phyloP scores from a whole-genome alignment of 2,888 invertebrate genomes.

The Argyra leucocephala region DNA sequence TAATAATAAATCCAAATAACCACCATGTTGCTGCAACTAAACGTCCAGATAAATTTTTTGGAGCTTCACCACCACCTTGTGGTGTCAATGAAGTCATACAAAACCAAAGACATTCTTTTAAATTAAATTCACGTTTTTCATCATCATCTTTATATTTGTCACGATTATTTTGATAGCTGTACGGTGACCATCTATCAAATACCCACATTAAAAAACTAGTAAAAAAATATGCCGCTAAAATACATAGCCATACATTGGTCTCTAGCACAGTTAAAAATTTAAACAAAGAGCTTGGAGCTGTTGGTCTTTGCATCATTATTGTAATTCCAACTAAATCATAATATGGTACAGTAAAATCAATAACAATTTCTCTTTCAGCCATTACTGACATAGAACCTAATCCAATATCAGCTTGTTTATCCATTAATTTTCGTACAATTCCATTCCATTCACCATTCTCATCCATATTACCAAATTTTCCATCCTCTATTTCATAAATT shows the following conservation, averaged over 20 bases:
- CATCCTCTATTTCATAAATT: constrained; percentile 69
- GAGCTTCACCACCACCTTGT: constrained; percentile 89
- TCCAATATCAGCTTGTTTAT: constrained; percentile 86
- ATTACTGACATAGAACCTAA: constrained; percentile 90
- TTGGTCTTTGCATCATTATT: constrained; percentile 86
- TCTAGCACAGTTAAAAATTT: constrained; percentile 94
- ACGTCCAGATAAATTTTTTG: constrained; percentile 89
- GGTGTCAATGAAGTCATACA: constrained; percentile 98
- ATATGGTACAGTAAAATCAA: constrained; percentile 96
- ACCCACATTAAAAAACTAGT: constrained; percentile 91
- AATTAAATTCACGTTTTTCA: constrained; percentile 85
- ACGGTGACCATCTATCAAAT: constrained; percentile 94
- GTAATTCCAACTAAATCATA: constrained; percentile 96
- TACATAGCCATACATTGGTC: constrained; percentile 93
- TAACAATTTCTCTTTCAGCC: constrained; percentile 93
- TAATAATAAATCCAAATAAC: constrained; percentile 97
- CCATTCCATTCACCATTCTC: constrained; percentile 79
- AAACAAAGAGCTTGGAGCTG: constrained; percentile 82
- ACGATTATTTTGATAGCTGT: constrained; percentile 89
- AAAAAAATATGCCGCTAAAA: constrained; percentile 88
- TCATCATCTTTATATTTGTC: constrained; percentile 88
- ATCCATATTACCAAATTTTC: constrained; percentile 81
- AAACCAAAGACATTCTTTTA: constrained; percentile 97
- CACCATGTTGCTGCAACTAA: constrained; percentile 97
- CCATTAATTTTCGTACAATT: constrained; percentile 68